phyloP scores from a whole-genome alignment of 37 sponge, comb jelly and placozoan species.

The Mnemiopsis leidyi region DNA sequence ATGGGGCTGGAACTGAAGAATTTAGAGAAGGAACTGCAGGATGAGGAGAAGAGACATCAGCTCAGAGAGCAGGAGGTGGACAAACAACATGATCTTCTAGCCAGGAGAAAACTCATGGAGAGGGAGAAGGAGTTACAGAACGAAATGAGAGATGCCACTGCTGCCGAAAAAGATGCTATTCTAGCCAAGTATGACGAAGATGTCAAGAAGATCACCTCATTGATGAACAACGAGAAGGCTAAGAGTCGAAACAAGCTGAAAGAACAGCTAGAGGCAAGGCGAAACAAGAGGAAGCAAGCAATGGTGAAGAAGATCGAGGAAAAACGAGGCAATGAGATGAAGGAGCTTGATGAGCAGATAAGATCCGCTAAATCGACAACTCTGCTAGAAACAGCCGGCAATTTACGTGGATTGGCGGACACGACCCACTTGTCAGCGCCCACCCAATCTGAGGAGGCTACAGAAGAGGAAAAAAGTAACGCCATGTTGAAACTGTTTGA shows the following conservation, averaged over 20 bases:
- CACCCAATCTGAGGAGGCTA: background rate
- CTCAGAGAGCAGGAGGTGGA: background rate
- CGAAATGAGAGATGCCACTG: background rate
- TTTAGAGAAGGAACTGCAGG: background rate
- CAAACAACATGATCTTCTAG: conserved; percentile 22
- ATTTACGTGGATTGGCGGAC: background rate
- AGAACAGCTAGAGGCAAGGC: conserved; percentile 32
- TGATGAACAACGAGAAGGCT: conserved; percentile 19
- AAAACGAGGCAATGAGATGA: background rate
- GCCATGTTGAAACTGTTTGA: background rate
- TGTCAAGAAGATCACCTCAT: background rate
- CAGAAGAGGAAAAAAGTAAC: background rate
- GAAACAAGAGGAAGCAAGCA: background rate
- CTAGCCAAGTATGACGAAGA: conserved; percentile 13
- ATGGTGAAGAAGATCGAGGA: conserved; percentile 10
- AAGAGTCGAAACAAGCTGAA: conserved; percentile 17
- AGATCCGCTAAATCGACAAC: background rate
- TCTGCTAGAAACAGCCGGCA: background rate
- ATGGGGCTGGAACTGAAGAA: background rate
- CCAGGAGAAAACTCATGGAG: background rate
- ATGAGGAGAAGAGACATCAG: conserved; percentile 4
- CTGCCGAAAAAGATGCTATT: background rate
- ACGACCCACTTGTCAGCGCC: background rate
- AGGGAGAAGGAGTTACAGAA: background rate
- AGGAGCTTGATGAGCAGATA: background rate